phyloP scores from a whole-genome alignment of 1,140 invertebrate genomes.

The Lasaia peninsularis region DNA sequence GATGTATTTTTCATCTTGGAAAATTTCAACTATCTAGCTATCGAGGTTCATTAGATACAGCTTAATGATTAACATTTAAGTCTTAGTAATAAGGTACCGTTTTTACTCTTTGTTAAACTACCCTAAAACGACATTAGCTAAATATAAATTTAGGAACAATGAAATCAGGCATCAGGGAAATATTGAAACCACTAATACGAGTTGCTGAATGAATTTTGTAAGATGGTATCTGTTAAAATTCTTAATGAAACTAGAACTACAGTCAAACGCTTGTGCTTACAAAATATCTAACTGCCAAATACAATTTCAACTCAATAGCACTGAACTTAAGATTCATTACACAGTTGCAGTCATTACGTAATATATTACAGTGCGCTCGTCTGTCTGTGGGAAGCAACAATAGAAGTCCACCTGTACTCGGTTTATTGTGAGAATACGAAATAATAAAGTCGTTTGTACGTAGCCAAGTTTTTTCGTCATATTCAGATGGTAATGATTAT shows the following conservation, averaged over 20 bases:
- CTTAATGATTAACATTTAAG: no score
- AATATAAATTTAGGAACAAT: not conserved
- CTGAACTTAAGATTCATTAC: not conserved
- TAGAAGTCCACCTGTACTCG: slow-evolving; percentile 1
- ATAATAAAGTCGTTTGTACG: slow-evolving; percentile 13
- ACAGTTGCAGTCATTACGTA: not conserved
- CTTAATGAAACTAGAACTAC: not conserved
- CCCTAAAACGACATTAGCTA: no score
- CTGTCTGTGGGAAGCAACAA: not conserved
- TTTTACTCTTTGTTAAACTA: no score
- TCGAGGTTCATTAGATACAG: no score
- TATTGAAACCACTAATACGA: not conserved
- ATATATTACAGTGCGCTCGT: not conserved
- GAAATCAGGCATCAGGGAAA: not conserved
- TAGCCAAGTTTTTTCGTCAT: slow-evolving; percentile 1
- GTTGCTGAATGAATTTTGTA: not conserved
- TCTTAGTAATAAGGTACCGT: no score
- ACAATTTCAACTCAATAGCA: not conserved
- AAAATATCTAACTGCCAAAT: not conserved
- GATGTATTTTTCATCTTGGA: no score
- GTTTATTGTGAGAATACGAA: slow-evolving; percentile 21
- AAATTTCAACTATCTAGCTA: no score
- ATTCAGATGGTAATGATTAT: slow-evolving; percentile 9
- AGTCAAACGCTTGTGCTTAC: not conserved
- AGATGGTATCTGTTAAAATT: not conserved